Evolutionary conservation across 2,797 vertebrate genomes (phyloP), one percentile per base, ranked within the genome.

Genomic region (Thunnus albacares): DNA sequence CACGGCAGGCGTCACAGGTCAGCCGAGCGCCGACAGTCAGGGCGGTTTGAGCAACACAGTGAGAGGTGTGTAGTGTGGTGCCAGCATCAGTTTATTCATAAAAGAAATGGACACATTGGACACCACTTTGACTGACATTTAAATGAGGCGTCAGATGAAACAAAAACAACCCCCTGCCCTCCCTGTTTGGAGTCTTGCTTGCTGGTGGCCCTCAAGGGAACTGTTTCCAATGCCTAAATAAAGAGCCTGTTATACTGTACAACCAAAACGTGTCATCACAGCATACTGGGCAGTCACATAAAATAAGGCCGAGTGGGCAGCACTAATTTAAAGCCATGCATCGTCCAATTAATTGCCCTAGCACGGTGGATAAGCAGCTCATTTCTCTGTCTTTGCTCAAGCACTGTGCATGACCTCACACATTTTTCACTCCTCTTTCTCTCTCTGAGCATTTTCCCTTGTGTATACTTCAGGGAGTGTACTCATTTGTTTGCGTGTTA

Each of bases 401-500:
- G 10, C 78, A 53, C 66, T 41, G 56, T 35, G 59, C 61, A 62
- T 83, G 65, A 81, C 71, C 77, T 79, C 77, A 69, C 72, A 71
- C 58, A 72, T 83, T 71, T 67, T 57, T 59, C 28, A 52, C 74
- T 58, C 56, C 24, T 81, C 84, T 47, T 57, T 28, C 60, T 71
- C 80, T 77, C 57, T 55, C 38, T 43, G 59, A 71, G 52, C 6
- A 4, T 33, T 75, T 58, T 13, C 71, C 56, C 59, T 26, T n/a
- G 59, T 56, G 49, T 33, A 26, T 30, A 67, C 73, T 82, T 63
- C 1, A 18, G 12, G 22, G 64, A 52, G 56, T 62, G 61, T 14
- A 47, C 43, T 78, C 47, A 28, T 83, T 78, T 84, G 66, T 86
- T 80, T 79, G 77, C 64, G 62, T 79, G 82, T 51, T 71, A 28